Percentiles rank a stretch among this genome's conserved stretches.
Conservation (phyloP, 2,113 vertebrate genomes). For the Lepus timidus region DNA sequence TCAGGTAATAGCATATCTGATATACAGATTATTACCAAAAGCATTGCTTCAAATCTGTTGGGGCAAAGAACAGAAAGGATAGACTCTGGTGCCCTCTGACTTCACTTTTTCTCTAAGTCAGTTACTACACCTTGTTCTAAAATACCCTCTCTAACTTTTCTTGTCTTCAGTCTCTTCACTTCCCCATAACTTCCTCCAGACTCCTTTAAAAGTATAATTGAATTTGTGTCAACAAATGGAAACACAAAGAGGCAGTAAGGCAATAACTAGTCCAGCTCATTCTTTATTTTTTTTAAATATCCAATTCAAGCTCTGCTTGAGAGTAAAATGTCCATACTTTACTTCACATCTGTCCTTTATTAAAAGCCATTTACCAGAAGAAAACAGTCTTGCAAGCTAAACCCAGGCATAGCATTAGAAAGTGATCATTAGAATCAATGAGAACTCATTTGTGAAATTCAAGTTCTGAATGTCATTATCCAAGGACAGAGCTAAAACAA, state of each 20-base stretch:
- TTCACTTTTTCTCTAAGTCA: background rate
- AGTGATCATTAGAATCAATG: background rate
- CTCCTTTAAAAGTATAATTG: background rate
- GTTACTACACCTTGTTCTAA: background rate
- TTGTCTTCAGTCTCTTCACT: background rate
- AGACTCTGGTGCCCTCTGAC: background rate
- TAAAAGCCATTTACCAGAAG: slow-evolving; percentile 25
- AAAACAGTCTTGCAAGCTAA: background rate
- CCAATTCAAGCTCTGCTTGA: background rate
- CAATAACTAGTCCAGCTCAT: background rate
- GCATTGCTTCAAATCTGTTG: too few relatives aligned
- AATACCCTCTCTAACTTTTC: background rate
- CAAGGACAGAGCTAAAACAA: background rate
- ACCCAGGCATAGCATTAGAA: background rate
- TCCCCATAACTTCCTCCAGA: background rate
- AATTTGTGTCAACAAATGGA: background rate
- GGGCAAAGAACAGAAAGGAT: background rate
- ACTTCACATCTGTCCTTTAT: background rate
- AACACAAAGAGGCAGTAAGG: background rate
- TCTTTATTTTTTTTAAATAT: background rate
- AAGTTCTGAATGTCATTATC: background rate
- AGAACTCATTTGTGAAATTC: background rate
- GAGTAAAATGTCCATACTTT: background rate
- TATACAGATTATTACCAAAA: background rate
- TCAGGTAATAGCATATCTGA: background rate